Percentiles rank a stretch among this genome's conserved stretches.
Conservation (phyloP, 1,140 invertebrate species). For the Proales similis region DNA sequence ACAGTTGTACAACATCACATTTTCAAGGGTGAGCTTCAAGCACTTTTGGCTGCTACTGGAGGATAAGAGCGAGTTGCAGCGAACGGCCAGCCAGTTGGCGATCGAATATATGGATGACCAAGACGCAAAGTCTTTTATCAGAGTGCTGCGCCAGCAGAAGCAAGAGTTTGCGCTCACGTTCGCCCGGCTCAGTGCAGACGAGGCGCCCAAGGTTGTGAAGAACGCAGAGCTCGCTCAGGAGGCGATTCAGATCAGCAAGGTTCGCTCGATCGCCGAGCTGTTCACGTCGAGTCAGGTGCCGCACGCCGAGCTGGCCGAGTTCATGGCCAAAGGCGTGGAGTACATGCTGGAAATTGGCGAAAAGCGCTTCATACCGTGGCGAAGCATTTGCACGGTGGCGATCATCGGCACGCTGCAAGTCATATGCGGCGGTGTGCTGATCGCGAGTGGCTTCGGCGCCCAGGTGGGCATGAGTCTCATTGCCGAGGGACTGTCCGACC, state of each 20-base stretch:
- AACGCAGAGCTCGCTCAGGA: neutral
- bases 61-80: too few relatives aligned
- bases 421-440: neutral
- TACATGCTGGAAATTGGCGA: constrained; percentile 4
- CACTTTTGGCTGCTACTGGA: too few relatives aligned
- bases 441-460: constrained; percentile 4
- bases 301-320: neutral
- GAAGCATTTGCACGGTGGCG: neutral
- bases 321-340: neutral
- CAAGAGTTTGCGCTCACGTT: neutral
- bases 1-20: neutral
- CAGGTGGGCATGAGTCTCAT: neutral
- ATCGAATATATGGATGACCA: neutral
- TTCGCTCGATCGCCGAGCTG: neutral
- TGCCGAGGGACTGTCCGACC: constrained; percentile 1
- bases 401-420: neutral
- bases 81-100: too few relatives aligned
- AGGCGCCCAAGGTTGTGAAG: neutral
- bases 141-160: neutral
- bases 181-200: neutral
- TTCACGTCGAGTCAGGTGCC: neutral
- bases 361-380: neutral
- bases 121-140: neutral
- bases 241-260: neutral
- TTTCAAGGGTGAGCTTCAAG: neutral